Percentiles rank a stretch among this genome's conserved stretches.
phyloP scores from a whole-genome alignment of 2,888 invertebrate genomes.

The Deladenus siricidicola region DNA sequence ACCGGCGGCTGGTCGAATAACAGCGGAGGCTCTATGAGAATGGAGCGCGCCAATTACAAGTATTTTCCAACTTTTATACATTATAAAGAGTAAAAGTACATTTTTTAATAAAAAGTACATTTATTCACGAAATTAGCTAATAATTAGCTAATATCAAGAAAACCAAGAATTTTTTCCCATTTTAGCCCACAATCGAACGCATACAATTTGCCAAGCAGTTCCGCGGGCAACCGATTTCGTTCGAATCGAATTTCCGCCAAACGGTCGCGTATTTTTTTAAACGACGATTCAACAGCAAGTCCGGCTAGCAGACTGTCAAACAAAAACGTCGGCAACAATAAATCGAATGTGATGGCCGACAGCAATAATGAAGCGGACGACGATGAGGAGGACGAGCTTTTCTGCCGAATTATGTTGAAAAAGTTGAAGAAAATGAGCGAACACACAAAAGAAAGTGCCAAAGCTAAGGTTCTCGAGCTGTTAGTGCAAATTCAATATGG shows the following conservation, averaged over 20 bases:
- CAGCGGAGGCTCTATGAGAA: too few relatives aligned
- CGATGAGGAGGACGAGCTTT: conserved; percentile 11
- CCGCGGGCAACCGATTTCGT: too few relatives aligned
- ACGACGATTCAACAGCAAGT: neutral
- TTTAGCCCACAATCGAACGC: too few relatives aligned
- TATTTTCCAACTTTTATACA: too few relatives aligned
- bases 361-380: conserved; percentile 1
- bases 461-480: conserved; percentile 13
- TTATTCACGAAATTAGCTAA: neutral
- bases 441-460: conserved; percentile 16
- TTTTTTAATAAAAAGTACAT: neutral
- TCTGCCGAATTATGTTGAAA: conserved; percentile 16
- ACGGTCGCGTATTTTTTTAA: too few relatives aligned
- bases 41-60: too few relatives aligned
- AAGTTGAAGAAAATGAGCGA: conserved; percentile 14
- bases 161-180: too few relatives aligned
- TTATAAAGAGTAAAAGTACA: too few relatives aligned
- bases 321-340: neutral
- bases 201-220: too few relatives aligned
- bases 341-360: neutral
- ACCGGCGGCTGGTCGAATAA: too few relatives aligned
- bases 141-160: too few relatives aligned
- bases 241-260: too few relatives aligned
- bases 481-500: conserved; percentile 7
- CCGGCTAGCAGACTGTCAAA: neutral